phyloP scores from a whole-genome alignment of 2,797 vertebrate genomes.

The Malacoraja senta region DNA sequence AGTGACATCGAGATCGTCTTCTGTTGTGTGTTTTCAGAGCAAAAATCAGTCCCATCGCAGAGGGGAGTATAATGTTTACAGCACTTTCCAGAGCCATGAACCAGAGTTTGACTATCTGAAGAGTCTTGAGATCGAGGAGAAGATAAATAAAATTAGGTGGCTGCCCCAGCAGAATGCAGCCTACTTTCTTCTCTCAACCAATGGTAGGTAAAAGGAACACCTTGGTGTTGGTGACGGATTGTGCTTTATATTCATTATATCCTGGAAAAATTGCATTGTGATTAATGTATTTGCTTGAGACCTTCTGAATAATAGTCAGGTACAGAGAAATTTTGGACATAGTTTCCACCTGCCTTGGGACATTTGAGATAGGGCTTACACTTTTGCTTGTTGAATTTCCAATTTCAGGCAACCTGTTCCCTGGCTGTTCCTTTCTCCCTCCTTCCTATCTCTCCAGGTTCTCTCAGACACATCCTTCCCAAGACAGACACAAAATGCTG shows the following conservation, averaged over 20 bases:
- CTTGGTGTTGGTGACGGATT: slow-evolving; percentile 32
- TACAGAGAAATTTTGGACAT: slow-evolving; percentile 47
- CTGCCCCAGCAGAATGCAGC: slow-evolving; percentile 91
- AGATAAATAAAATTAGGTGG: slow-evolving; percentile 97
- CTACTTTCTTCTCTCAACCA: slow-evolving; percentile 90
- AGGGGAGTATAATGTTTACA: slow-evolving; percentile 97
- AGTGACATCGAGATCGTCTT: neutral
- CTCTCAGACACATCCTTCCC: too few species aligned
- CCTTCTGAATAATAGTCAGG: slow-evolving; percentile 45
- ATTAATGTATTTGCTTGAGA: slow-evolving; percentile 35
- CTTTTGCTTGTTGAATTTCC: too few species aligned
- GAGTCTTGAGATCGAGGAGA: slow-evolving; percentile 94
- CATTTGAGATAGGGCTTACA: neutral
- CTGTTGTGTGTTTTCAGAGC: slow-evolving; percentile 60
- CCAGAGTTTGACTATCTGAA: slow-evolving; percentile 97
- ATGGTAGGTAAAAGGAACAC: slow-evolving; percentile 63
- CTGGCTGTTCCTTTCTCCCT: too few species aligned
- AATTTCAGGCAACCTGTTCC: too few species aligned
- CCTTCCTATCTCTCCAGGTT: too few species aligned
- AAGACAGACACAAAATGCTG: too few species aligned
- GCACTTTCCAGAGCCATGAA: slow-evolving; percentile 97
- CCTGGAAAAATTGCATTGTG: slow-evolving; percentile 5
- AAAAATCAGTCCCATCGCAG: slow-evolving; percentile 86
- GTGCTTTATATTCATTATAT: too few species aligned
- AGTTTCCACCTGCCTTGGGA: too few species aligned